Percentiles rank a stretch among this genome's conserved stretches.
Evolutionary conservation across 2,888 invertebrate species (phyloP).

Genomic region (Lepidocyrtoides sp.): DNA sequence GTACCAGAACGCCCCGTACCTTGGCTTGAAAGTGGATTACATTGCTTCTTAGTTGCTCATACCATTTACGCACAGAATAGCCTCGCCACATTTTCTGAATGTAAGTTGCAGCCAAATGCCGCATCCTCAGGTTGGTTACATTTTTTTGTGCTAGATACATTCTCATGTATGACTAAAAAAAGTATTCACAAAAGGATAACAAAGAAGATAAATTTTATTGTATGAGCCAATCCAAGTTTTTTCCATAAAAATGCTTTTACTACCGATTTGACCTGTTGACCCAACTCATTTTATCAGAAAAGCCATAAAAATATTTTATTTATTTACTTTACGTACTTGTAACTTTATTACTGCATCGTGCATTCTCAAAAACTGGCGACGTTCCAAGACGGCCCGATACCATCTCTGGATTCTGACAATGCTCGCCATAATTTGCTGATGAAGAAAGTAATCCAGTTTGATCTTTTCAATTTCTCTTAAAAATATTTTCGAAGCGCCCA

Average conservation of each 20-base stretch:
- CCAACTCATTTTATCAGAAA: slow-evolving; percentile 40
- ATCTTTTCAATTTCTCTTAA: slow-evolving; percentile 97
- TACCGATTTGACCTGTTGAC: slow-evolving; percentile 30
- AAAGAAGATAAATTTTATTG: slow-evolving; percentile 20
- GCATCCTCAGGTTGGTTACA: slow-evolving; percentile 86
- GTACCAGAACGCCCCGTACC: slow-evolving; percentile 90
- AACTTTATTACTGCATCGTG: slow-evolving; percentile 92
- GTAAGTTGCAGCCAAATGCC: slow-evolving; percentile 88
- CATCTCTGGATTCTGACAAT: slow-evolving; percentile 97
- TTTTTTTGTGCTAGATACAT: slow-evolving; percentile 90
- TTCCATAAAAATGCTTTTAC: slow-evolving; percentile 11
- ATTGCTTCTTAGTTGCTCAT: slow-evolving; percentile 89
- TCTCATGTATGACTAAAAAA: slow-evolving; percentile 89
- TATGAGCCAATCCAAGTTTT: background rate
- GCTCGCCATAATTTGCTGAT: slow-evolving; percentile 97
- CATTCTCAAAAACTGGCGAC: slow-evolving; percentile 92
- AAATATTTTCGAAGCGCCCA: slow-evolving; percentile 96
- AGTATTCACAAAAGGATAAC: slow-evolving; percentile 17
- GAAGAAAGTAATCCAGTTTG: slow-evolving; percentile 95
- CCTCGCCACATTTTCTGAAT: slow-evolving; percentile 94
- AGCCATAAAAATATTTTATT: background rate
- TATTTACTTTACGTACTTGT: slow-evolving; percentile 87
- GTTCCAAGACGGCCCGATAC: slow-evolving; percentile 94
- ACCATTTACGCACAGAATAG: slow-evolving; percentile 90
- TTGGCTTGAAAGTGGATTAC: slow-evolving; percentile 91